phyloP scores from a whole-genome alignment of 2,888 invertebrate genomes.

The Apantesis nais region DNA sequence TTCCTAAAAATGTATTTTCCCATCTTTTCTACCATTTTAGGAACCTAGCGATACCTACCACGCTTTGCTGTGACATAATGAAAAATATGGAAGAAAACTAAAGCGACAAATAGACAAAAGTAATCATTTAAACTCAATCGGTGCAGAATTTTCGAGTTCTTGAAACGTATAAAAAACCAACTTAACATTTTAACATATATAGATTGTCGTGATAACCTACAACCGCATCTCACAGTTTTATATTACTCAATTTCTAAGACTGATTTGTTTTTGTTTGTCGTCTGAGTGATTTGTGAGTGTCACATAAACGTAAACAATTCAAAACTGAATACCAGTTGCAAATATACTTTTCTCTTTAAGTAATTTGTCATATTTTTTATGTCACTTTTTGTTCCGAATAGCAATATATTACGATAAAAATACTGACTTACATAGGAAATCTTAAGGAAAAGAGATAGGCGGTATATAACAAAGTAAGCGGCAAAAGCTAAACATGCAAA shows the following conservation, averaged over 20 bases:
- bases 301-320: conserved; percentile 36
- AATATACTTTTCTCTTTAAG: conserved; percentile 27
- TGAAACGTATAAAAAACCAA: too few relatives aligned
- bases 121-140: too few relatives aligned
- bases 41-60: too few relatives aligned
- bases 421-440: conserved; percentile 25
- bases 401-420: conserved; percentile 16
- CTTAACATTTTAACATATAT: too few relatives aligned
- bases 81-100: too few relatives aligned
- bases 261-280: conserved; percentile 18
- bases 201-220: too few relatives aligned
- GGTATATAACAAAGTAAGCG: conserved; percentile 18
- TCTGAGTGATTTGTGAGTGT: conserved; percentile 24
- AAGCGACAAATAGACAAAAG: too few relatives aligned
- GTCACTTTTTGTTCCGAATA: conserved; percentile 16
- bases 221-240: not conserved
- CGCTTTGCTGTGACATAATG: too few relatives aligned
- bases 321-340: conserved; percentile 38
- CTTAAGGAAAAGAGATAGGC: conserved; percentile 13
- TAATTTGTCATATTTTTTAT: conserved; percentile 22
- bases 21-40: not conserved
- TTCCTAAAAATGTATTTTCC: not conserved
- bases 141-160: too few relatives aligned
- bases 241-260: conserved; percentile 6
- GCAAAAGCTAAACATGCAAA: conserved; percentile 22